Evolutionary conservation across 2,797 vertebrate genomes (phyloP).

Genomic region (Acestrorhynchus altus): DNA sequence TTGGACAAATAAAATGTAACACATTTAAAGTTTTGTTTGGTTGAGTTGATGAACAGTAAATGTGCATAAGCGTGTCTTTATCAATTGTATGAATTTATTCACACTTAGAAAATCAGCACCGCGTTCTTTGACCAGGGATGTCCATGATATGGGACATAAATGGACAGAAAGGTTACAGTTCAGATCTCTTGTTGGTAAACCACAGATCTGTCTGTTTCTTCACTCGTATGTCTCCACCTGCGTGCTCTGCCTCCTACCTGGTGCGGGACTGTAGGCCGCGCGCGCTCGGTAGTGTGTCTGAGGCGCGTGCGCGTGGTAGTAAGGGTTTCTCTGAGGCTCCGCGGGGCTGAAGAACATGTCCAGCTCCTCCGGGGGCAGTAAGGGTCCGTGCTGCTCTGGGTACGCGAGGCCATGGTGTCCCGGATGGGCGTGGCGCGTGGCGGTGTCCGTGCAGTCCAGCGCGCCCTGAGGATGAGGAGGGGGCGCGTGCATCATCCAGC

Average conservation of each 20-base stretch:
- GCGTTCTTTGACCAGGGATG: no score
- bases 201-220: no score
- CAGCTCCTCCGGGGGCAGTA: constrained; percentile 95
- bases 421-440: constrained; percentile 87
- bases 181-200: no score
- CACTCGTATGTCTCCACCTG: no score
- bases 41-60: no score
- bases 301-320: constrained; percentile 87
- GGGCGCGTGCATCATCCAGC: constrained; percentile 89
- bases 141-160: no score
- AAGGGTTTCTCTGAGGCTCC: constrained; percentile 93
- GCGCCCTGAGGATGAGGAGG: constrained; percentile 88
- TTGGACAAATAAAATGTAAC: no score
- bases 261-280: constrained; percentile 93
- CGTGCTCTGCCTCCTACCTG: constrained; percentile 78
- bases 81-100: no score
- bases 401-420: constrained; percentile 82
- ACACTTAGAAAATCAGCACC: no score
- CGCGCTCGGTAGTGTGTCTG: constrained; percentile 86
- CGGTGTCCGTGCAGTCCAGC: constrained; percentile 91
- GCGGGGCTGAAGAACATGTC: constrained; percentile 97
- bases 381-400: constrained; percentile 90
- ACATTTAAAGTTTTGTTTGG: no score
- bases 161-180: no score
- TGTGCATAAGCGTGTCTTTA: no score